Evolutionary conservation across 2,113 vertebrate species (phyloP).

Genomic region (Pangasianodon gigas): DNA sequence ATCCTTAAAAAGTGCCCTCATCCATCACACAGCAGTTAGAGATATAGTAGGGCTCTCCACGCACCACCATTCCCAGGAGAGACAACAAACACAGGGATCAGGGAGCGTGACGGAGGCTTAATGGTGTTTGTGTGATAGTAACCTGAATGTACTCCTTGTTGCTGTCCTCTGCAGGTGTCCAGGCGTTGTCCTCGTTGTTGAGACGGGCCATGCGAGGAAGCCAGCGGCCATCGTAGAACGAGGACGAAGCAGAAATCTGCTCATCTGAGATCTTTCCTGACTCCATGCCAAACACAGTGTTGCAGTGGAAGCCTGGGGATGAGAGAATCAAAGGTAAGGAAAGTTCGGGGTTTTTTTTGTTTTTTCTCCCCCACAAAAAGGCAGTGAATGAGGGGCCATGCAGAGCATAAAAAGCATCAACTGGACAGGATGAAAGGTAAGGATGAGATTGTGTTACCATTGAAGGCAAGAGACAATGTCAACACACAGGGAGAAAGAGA

Average conservation of each 20-base stretch:
- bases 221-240: slow-evolving; percentile 89
- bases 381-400: not conserved
- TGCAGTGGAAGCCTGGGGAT: slow-evolving; percentile 80
- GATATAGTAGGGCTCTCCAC: slow-evolving; percentile 18
- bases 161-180: slow-evolving; percentile 93
- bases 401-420: not conserved
- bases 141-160: slow-evolving; percentile 97
- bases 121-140: slow-evolving; percentile 25
- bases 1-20: slow-evolving; percentile 68
- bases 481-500: not conserved
- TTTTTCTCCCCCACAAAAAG: not conserved
- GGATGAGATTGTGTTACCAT: not conserved
- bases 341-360: not conserved
- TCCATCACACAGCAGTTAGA: slow-evolving; percentile 67
- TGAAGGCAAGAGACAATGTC: slow-evolving; percentile 16
- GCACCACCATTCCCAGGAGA: slow-evolving; percentile 35
- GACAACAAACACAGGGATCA: slow-evolving; percentile 29
- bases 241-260: slow-evolving; percentile 89
- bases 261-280: slow-evolving; percentile 92
- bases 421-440: not conserved
- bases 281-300: slow-evolving; percentile 89
- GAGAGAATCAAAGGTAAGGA: slow-evolving; percentile 26
- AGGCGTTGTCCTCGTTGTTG: slow-evolving; percentile 92
- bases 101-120: not conserved
- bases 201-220: slow-evolving; percentile 89